A percentile compares a stretch with the other conserved stretches of the same genome.
These are phyloP conservation scores for Cantharis rustica DNA, from an alignment of 2,888 invertebrate genomes.

Conservation along the genomic window DNA sequence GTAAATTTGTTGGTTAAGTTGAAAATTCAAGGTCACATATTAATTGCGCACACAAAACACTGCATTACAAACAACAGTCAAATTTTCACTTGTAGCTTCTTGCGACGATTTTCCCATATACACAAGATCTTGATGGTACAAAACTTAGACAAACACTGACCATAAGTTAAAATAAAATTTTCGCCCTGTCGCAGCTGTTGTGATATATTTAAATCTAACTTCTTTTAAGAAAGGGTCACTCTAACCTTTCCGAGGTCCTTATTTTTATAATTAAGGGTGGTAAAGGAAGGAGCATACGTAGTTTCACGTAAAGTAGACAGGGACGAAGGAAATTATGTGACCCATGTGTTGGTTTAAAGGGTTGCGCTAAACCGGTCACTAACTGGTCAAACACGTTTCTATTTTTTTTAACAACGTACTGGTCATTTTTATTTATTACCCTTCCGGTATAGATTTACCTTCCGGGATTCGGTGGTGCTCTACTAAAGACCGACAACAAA, in stretches of 20 bases:
- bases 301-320: background rate
- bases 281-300: constrained; percentile 3
- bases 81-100: background rate
- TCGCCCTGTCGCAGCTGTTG: constrained; percentile 35
- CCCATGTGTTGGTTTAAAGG: constrained; percentile 4
- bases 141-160: constrained; percentile 36
- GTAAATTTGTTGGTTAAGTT: background rate
- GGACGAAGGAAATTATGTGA: constrained; percentile 6
- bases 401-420: constrained; percentile 41
- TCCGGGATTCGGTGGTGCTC: constrained; percentile 12
- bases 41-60: background rate
- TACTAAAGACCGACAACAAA: background rate
- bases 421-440: constrained; percentile 50
- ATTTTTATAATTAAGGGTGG: constrained; percentile 2
- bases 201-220: constrained; percentile 28
- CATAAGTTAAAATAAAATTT: constrained; percentile 34
- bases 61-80: background rate
- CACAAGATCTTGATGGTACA: constrained; percentile 18
- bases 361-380: constrained; percentile 38
- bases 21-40: background rate
- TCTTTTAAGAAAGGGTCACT: constrained; percentile 46
- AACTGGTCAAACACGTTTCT: constrained; percentile 56
- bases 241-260: constrained; percentile 17
- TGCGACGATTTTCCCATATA: too few species aligned
- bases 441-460: constrained; percentile 36